Conservation (phyloP, 2,888 invertebrate genomes). For the Acanthococcus lagerstroemiae region DNA sequence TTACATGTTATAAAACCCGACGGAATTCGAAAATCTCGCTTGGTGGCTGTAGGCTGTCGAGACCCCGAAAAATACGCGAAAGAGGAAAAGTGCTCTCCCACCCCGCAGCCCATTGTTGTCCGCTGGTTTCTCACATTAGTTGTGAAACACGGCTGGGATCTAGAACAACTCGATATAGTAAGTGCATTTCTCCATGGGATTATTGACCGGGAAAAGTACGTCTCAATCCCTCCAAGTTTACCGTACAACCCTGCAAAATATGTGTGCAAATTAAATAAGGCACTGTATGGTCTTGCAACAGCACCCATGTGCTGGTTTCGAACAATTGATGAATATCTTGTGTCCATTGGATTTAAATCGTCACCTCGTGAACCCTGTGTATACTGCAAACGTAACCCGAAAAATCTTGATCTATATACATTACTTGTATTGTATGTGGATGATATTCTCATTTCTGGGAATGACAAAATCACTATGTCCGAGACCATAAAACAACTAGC, state of each 20-base stretch:
- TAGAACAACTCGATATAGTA: neutral
- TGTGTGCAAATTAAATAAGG: neutral
- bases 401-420: neutral
- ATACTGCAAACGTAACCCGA: neutral
- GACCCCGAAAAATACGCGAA: neutral
- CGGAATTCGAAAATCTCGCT: neutral
- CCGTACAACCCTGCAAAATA: neutral
- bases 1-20: neutral
- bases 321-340: neutral
- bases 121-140: neutral
- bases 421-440: neutral
- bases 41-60: neutral
- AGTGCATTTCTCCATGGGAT: neutral
- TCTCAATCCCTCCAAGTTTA: neutral
- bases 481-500: neutral
- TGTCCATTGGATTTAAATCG: neutral
- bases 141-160: rapidly evolving
- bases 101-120: neutral
- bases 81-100: neutral
- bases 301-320: neutral
- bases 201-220: neutral
- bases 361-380: neutral
- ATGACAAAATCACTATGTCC: neutral
- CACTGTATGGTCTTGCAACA: neutral
- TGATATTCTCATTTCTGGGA: neutral